A percentile compares a stretch with the other conserved stretches of the same genome.
phyloP scores from a whole-genome alignment of 1,140 invertebrate species.

The Wasmannia auropunctata region DNA sequence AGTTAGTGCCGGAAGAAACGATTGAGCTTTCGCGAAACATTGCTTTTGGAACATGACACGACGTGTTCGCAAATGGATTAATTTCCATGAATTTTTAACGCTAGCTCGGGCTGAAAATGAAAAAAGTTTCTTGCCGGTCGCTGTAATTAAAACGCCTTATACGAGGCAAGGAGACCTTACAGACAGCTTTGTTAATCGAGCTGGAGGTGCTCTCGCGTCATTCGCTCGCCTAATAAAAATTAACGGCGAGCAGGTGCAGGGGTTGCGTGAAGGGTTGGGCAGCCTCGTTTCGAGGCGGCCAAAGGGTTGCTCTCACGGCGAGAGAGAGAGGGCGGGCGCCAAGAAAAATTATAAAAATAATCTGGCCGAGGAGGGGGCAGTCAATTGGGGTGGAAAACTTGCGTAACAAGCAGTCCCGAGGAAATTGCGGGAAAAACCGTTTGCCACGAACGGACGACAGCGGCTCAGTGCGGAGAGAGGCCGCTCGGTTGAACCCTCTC shows the following conservation, averaged over 20 bases:
- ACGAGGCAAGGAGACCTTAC: constrained; percentile 73
- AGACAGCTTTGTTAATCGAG: constrained; percentile 76
- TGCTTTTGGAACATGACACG: constrained; percentile 46
- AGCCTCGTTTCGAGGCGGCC: constrained; percentile 70
- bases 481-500: constrained; percentile 55
- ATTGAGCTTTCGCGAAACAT: constrained; percentile 20
- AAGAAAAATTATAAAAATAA: constrained; percentile 81
- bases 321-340: constrained; percentile 68
- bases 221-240: constrained; percentile 77
- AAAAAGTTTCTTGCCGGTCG: constrained; percentile 69
- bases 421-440: constrained; percentile 78
- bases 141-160: constrained; percentile 76
- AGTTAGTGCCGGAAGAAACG: not conserved
- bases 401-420: constrained; percentile 76
- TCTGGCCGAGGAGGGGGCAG: constrained; percentile 73
- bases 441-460: constrained; percentile 74
- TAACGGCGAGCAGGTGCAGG: constrained; percentile 75
- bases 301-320: constrained; percentile 72
- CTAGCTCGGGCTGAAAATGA: constrained; percentile 70
- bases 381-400: constrained; percentile 80
- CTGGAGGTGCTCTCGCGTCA: constrained; percentile 74
- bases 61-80: constrained; percentile 71
- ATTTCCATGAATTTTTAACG: constrained; percentile 72
- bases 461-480: constrained; percentile 58
- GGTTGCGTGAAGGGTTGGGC: constrained; percentile 64